These are phyloP conservation scores for Colius striatus DNA, from an alignment of 2,113 vertebrate genomes.

Conservation along the genomic window DNA sequence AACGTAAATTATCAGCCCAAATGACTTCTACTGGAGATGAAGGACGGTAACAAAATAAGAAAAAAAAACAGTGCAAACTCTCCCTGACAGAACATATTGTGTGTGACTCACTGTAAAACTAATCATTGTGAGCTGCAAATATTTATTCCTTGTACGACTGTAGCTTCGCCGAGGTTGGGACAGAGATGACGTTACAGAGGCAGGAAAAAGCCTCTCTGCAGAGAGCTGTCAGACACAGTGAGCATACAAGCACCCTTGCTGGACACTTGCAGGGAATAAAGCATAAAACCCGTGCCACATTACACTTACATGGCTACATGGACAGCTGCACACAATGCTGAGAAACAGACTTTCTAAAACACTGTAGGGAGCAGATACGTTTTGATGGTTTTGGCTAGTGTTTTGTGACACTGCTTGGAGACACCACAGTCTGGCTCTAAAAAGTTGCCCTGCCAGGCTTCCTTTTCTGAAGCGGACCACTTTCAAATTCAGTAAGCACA, in stretches of 20 bases:
- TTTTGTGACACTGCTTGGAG: background rate
- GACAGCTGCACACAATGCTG: background rate
- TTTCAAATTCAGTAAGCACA: background rate
- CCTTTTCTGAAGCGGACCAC: background rate
- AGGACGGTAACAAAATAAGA: background rate
- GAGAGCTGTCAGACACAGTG: background rate
- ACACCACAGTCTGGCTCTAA: background rate
- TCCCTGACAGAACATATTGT: background rate
- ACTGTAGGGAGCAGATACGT: background rate
- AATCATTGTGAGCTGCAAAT: background rate
- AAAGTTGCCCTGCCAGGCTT: background rate
- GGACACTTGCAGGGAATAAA: background rate
- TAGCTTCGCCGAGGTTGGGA: background rate
- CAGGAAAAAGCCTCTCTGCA: background rate
- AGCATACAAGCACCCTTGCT: background rate
- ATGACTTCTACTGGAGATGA: background rate
- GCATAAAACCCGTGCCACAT: background rate
- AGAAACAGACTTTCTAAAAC: background rate
- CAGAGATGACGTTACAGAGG: background rate
- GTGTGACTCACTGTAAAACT: background rate
- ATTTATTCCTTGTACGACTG: background rate
- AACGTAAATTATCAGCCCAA: conserved; percentile 10
- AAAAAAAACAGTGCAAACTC: background rate
- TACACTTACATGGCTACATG: background rate
- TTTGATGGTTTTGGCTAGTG: background rate